phyloP scores from a whole-genome alignment of 2,113 vertebrate genomes.

The Psettodes erumei region DNA sequence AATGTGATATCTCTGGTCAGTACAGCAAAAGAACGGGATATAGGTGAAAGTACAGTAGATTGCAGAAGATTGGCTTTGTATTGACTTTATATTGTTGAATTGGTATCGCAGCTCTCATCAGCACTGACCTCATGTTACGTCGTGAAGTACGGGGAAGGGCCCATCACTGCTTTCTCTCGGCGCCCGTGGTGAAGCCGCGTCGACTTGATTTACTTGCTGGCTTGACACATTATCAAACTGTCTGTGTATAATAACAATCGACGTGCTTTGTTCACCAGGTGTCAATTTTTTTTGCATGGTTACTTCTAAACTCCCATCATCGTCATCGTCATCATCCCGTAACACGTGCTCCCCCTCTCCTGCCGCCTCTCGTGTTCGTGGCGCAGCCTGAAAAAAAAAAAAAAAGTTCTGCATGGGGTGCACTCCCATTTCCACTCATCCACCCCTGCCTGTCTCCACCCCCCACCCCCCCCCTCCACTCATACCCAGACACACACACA shows the following conservation, averaged over 20 bases:
- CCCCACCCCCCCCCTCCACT: constrained; percentile 4
- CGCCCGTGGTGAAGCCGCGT: constrained; percentile 50
- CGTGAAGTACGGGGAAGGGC: neutral
- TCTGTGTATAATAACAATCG: constrained; percentile 62
- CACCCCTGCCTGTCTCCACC: constrained; percentile 11
- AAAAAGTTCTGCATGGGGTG: constrained; percentile 88
- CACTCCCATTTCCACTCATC: constrained; percentile 65
- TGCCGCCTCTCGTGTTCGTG: constrained; percentile 78
- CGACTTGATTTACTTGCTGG: constrained; percentile 47
- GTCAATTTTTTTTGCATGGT: constrained; percentile 74
- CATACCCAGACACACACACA: neutral
- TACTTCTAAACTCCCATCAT: constrained; percentile 67
- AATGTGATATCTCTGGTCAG: neutral
- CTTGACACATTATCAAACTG: constrained; percentile 54
- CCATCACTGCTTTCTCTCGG: constrained; percentile 60
- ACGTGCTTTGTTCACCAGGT: constrained; percentile 71
- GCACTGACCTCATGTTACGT: neutral
- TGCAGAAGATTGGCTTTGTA: neutral
- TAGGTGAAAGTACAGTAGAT: too few relatives aligned
- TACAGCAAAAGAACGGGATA: neutral
- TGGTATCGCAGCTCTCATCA: neutral
- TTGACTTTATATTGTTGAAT: neutral
- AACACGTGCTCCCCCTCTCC: constrained; percentile 38
- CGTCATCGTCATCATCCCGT: constrained; percentile 58
- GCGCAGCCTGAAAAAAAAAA: constrained; percentile 83